phyloP scores from a whole-genome alignment of 1,140 invertebrate genomes.

The Drosophila arizonae region DNA sequence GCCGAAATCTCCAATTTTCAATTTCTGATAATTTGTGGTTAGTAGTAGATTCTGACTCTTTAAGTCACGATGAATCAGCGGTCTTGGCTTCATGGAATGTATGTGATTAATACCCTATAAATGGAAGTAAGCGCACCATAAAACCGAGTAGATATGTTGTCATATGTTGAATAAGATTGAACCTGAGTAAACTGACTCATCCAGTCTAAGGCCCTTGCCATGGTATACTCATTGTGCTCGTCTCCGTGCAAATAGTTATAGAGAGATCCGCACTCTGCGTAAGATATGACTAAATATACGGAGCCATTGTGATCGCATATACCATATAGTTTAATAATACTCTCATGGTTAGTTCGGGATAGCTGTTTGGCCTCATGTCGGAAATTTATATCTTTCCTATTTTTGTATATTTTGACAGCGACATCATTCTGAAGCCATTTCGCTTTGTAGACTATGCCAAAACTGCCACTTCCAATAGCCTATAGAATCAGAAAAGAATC shows the following conservation, averaged over 20 bases:
- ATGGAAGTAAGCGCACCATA: not conserved
- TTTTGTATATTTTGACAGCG: not conserved
- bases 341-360: not conserved
- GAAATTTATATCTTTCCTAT: not conserved
- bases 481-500: no score
- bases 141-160: no score
- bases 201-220: not conserved
- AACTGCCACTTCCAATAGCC: not conserved
- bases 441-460: not conserved
- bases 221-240: not conserved
- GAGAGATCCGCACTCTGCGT: conserved; percentile 2
- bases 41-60: not conserved
- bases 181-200: conserved; percentile 3
- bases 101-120: not conserved
- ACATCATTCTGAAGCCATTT: not conserved
- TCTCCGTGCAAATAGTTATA: not conserved
- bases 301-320: not conserved
- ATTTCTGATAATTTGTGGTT: not conserved
- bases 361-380: not conserved
- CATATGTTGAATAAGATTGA: not conserved
- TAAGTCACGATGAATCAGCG: conserved; percentile 1
- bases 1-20: conserved; percentile 32
- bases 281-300: not conserved
- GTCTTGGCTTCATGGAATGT: conserved; percentile 1
- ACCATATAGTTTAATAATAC: not conserved